Conservation (phyloP, 2,797 vertebrate genomes). For the Diceros bicornis region DNA sequence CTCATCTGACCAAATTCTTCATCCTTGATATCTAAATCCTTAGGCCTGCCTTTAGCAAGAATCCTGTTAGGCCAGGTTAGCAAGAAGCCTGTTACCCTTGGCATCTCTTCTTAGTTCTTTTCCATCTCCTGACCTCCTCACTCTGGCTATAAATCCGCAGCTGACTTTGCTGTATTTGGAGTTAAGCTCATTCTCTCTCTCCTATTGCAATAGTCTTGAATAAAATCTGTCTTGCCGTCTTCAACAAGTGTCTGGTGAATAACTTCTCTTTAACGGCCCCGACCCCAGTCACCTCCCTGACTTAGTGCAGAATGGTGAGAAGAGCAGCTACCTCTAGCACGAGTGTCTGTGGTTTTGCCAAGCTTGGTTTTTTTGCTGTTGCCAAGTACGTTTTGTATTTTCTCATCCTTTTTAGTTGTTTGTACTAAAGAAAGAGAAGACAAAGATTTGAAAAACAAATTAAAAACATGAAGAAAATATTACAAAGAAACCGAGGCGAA, state of each 20-base stretch:
- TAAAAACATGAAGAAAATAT: slow-evolving; percentile 7
- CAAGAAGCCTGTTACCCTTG: background rate
- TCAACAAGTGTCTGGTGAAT: background rate
- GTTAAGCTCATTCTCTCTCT: background rate
- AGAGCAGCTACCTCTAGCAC: too few relatives aligned
- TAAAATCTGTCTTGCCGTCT: background rate
- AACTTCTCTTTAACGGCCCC: background rate
- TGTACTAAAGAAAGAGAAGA: slow-evolving; percentile 34
- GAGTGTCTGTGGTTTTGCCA: background rate
- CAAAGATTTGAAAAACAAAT: background rate
- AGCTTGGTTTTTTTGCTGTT: background rate
- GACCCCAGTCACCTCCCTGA: background rate
- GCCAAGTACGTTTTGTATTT: slow-evolving; percentile 31
- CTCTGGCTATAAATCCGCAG: background rate
- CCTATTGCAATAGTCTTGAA: background rate
- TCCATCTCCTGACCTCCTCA: background rate
- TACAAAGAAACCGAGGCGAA: background rate
- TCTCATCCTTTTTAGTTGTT: slow-evolving; percentile 6
- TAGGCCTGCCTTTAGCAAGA: background rate
- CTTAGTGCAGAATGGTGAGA: background rate
- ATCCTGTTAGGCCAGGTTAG: background rate
- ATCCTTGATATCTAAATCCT: background rate
- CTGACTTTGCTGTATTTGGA: background rate
- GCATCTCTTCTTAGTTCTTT: background rate
- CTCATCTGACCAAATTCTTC: background rate